Conservation (phyloP, 1,140 invertebrate species). For the Diuraphis noxia region DNA sequence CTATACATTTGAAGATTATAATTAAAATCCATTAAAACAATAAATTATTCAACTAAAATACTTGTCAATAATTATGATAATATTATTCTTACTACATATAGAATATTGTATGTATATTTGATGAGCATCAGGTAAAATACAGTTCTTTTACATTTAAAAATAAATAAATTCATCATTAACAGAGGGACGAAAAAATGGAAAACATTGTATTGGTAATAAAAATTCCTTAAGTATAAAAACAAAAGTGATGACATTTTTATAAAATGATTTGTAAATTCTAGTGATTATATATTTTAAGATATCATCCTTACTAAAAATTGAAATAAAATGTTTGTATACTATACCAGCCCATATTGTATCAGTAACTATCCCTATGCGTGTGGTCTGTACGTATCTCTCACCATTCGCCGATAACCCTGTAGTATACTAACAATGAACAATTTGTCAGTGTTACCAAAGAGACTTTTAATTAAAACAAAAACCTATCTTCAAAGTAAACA, state of each 20-base stretch:
- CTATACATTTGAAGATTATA: no score
- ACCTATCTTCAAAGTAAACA: not conserved
- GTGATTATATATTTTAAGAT: not conserved
- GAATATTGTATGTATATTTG: no score
- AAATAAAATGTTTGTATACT: not conserved
- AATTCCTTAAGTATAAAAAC: no score
- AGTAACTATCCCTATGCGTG: not conserved
- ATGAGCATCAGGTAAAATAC: no score
- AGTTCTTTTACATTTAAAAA: no score
- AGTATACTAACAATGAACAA: not conserved
- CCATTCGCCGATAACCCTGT: not conserved
- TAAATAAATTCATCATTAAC: not conserved
- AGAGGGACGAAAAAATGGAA: not conserved
- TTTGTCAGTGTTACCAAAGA: conserved; percentile 1
- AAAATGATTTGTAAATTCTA: not conserved
- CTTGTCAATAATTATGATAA: no score
- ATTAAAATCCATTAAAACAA: no score
- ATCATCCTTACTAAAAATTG: not conserved
- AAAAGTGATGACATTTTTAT: no score
- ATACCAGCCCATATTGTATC: not conserved
- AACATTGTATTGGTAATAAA: no score
- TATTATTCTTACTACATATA: no score
- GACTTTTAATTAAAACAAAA: not conserved
- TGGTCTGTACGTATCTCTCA: not conserved
- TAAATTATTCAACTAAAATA: no score